Evolutionary conservation across 2,888 invertebrate species (phyloP), one percentile per base, ranked within the genome.

Genomic region (Archaeoteleia sp.): DNA sequence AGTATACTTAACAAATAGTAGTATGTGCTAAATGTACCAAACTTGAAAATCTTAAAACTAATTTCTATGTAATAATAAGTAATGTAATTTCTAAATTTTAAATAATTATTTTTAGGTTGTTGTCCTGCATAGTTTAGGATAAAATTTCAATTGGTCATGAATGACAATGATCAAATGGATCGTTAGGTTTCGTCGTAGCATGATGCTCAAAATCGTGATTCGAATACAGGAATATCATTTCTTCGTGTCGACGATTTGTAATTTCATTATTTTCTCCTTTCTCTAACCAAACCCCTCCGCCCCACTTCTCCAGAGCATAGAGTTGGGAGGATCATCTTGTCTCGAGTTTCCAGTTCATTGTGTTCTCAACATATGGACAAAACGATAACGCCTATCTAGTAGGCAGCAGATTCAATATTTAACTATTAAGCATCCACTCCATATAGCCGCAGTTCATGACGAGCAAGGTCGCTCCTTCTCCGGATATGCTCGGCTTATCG

Each of bases 351-450:
- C 35, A 49, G 39, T 45, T 55, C 37, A 42, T 57, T 34, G 29
- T 53, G 14, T 46, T 20, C 23, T 29, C 1, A 7, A 39, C 15
- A 13, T 8, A 39, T 20, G 35, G 34, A 37, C 14, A 17, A 42
- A 20, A 9, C 30, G 71, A 74, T 74, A 75, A 72, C 57, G 39
- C 46, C 58, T 73, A 74, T 75, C 74, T 51, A 17, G 29, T 40
- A 49, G 46, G 43, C 51, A 40, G 55, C 58, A 71, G 68, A 71
- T 76, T 73, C 68, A 75, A 75, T 75, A 74, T 75, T 75, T 71
- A 72, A 68, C 68, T 25, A 66, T 37, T 29, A 54, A 53, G 48
- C 54, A 35, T 51, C 35, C 39, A 57, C 40, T 61, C 37, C 35
- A 65, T 54, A 49, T 40, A 42, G 15, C 10, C 58, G 40, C 40